Base-by-base conservation (phyloP, 2,888 invertebrate species). In the Polydrusus pterygomalis region DNA sequence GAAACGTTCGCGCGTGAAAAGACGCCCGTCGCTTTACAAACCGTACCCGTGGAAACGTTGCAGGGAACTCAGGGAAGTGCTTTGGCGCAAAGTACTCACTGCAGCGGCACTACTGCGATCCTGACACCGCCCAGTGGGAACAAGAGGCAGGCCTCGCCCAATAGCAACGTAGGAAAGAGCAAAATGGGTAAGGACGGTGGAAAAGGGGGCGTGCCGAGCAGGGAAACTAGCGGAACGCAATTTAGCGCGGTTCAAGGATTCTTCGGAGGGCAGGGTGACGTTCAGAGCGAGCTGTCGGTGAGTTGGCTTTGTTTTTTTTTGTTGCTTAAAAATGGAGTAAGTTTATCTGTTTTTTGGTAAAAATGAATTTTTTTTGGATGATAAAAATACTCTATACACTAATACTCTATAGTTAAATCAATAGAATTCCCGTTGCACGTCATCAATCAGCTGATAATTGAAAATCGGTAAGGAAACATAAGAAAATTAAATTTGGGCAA, bases 201-300 rank as follows among this genome's bases (percentile, higher is more conserved):
- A 2, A 45, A 54, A 56, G 51, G 8, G 25, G 45, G 72, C 30
- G 70, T 38, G 25, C 9, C 54, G 11, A 70, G n/a, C 51, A 51
- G 38, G 9, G 63, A 63, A 10, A 25, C 25, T 1, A 17, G 15
- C 3, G 54, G 30, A 1, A 6, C 58, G 7, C 69, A 63, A n/a
- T n/a, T 13, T 43, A 62, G 49, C 15, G 30, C 34, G 17, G 70
- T 67, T 13, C 70, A 71, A 15, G 71, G 68, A 45, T 70, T 70
- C 45, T 72, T 76, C 34, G 58, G 64, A 43, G 58, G 34, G 11
- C 75, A 69, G 54, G 70, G 73, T 58, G 77, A 77, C 11, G 68
- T 67, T 43, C 63, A 82, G 79, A 82, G 79, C 68, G 84, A 85
- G 68, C 75, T 83, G 67, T 79, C 82, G 82, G 85, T 84, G 72